Base-by-base conservation (phyloP, 2,113 vertebrate species). In the Sturnira hondurensis region DNA sequence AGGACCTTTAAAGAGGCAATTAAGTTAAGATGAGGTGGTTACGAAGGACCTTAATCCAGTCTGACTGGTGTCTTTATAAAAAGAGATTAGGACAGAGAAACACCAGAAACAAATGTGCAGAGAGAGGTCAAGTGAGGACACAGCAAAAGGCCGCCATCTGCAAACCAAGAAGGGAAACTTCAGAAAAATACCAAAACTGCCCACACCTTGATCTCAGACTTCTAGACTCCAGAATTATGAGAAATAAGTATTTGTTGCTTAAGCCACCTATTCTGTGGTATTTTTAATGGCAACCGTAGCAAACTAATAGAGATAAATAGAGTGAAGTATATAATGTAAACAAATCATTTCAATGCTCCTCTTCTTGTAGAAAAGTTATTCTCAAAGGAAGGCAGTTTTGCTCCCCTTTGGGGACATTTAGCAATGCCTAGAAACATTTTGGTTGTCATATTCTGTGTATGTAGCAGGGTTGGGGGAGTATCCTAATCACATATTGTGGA, bases 391-490 rank as follows among this genome's bases (percentile, higher is more conserved):
- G 26, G 43, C 5, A 14, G n/a, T 76, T 91, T 91, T 95, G 4
- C 7, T 61, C 16, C 5, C 3, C 26, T 4, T 65, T 8, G 33
- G 74, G 14, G 9, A 65, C 4, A 20, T 2, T 56, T 15, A 13
- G 7, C 4, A 90, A 43, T 45, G 24, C 85, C 52, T 84, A 56
- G 3, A 47, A 43, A 73, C 4, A 36, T 80, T 45, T 80, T 67
- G 9, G 58, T 54, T 56, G 22, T 61, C 22, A 56, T n/a, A 76
- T 28, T 74, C 31, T 63, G 28, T 28, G 22, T 54, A 4, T 2
- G 73, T 17, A 16, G 28, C 2, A 2, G 50, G 13, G 14, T 31
- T 1, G 26, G 7, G 31, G 1, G 17, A 4, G 33, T 31, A 20
- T 20, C 36, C 14, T 74, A 38, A 20, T 47, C 54, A 20, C 24